Conservation (phyloP, 2,888 invertebrate species). For the Merodon equestris region DNA sequence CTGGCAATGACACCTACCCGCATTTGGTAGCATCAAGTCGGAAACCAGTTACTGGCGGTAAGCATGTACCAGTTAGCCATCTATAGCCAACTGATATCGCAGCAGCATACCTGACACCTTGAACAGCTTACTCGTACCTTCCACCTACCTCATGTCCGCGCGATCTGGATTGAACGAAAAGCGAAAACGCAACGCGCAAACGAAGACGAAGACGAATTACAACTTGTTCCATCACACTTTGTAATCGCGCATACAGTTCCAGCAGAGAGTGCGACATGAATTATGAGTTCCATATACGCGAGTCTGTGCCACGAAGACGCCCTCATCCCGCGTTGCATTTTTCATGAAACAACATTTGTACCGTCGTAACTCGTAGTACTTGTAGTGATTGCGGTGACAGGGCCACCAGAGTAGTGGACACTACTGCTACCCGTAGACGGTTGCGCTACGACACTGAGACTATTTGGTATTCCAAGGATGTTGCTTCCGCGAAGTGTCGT, state of each 20-base stretch:
- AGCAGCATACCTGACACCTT: conserved; percentile 59
- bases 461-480: conserved; percentile 72
- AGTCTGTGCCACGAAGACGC: conserved; percentile 33
- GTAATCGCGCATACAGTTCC: conserved; percentile 44
- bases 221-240: conserved; percentile 66
- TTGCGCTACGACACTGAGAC: conserved; percentile 27
- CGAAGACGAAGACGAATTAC: conserved; percentile 67
- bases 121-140: conserved; percentile 27
- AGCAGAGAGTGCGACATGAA: conserved; percentile 48
- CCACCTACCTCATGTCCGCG: background rate
- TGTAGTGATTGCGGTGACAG: conserved; percentile 64
- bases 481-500: conserved; percentile 72
- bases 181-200: conserved; percentile 1
- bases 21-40: conserved; percentile 61
- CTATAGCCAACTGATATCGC: conserved; percentile 49
- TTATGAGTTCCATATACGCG: conserved; percentile 67
- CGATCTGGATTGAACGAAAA: no score
- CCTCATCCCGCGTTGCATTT: conserved; percentile 40
- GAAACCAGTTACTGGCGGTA: no score
- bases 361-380: background rate
- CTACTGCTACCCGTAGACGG: conserved; percentile 38
- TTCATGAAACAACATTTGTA: conserved; percentile 50
- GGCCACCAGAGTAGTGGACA: conserved; percentile 63
- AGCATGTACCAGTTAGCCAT: background rate
- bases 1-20: conserved; percentile 62